Evolutionary conservation across 2,888 invertebrate species (phyloP).

Genomic region (Drosophila colorata): DNA sequence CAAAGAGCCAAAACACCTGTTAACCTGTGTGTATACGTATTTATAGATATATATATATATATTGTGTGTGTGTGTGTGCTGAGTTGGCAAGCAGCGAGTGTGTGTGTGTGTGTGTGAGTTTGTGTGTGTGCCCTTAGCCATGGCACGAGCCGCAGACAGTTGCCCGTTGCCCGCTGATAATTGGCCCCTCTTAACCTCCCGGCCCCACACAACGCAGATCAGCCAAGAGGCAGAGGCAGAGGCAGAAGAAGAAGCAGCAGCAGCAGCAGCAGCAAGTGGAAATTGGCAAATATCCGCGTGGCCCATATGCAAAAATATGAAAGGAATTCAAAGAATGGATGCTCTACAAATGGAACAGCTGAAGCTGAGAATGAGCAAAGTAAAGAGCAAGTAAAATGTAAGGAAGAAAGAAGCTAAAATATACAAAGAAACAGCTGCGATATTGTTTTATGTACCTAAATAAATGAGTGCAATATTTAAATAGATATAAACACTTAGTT

Average conservation of each 20-base stretch:
- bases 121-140: constrained; percentile 21
- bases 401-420: not conserved
- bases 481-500: too few species aligned
- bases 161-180: constrained; percentile 15
- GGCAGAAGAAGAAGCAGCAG: constrained; percentile 3
- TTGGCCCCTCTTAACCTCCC: not conserved
- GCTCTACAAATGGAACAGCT: constrained; percentile 21
- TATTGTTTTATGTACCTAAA: too few species aligned
- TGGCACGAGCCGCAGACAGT: constrained; percentile 49
- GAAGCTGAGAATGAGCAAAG: too few species aligned
- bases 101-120: constrained; percentile 14
- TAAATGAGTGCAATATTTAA: too few species aligned
- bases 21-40: constrained; percentile 42
- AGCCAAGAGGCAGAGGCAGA: not conserved
- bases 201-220: not conserved
- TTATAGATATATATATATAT: constrained; percentile 2
- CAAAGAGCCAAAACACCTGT: constrained; percentile 72
- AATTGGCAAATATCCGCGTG: constrained; percentile 53
- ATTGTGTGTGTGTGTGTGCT: constrained; percentile 19
- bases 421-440: not conserved
- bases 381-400: not conserved
- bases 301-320: constrained; percentile 48
- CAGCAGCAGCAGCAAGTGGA: constrained; percentile 28
- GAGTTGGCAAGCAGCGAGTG: constrained; percentile 13
- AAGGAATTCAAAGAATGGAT: constrained; percentile 47